Base-by-base conservation (phyloP, 2,888 invertebrate species). In the Cheilosia vulpina region DNA sequence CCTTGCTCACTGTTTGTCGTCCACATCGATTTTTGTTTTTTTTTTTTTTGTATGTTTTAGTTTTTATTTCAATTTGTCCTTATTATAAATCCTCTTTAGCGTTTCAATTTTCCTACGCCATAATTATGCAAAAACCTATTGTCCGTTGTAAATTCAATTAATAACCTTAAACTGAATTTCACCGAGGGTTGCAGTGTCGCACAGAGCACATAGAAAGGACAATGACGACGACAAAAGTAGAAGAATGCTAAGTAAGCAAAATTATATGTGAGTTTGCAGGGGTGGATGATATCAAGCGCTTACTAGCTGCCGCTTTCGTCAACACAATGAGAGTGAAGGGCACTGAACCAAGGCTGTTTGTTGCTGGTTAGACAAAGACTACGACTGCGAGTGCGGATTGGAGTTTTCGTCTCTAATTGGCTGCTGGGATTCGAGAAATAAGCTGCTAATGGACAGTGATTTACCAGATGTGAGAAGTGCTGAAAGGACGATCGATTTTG, bases 61-160 rank as follows among this genome's bases (percentile, higher is more conserved):
- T 21, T 41, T 6, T 41, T 21, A 17, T 31, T 50, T 58, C 19
- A 19, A 31, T 27, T 57, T 58, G 71, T 71, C 47, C 71, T 71
- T 71, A 17, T 38, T 58, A 27, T 15, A 57, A 55, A 4, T 24
- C 34, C 77, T 45, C 43, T 53, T 55, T 69, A 69, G 38, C 15
- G 50, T 53, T 77, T 77, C 69, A 53, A 80, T 80, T 72, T 75
- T 72, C 69, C 69, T 38, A 24, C 13, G 15, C 17, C 27, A 69
- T 65, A 78, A 73, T 78, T 78, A 78, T 63, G 69, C 78, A 78
- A 41, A 19, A 69, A 78, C 62, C 78, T 63, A 78, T 78, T 78
- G 78, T 78, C 69, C 75, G 41, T 69, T 71, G 75, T 55, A 41
- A 71, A 72, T 72, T 82, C 65, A 76, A 83, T 73, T 78, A 73